Evolutionary conservation across 1,140 invertebrate species (phyloP).

Genomic region (Fopius arisanus): DNA sequence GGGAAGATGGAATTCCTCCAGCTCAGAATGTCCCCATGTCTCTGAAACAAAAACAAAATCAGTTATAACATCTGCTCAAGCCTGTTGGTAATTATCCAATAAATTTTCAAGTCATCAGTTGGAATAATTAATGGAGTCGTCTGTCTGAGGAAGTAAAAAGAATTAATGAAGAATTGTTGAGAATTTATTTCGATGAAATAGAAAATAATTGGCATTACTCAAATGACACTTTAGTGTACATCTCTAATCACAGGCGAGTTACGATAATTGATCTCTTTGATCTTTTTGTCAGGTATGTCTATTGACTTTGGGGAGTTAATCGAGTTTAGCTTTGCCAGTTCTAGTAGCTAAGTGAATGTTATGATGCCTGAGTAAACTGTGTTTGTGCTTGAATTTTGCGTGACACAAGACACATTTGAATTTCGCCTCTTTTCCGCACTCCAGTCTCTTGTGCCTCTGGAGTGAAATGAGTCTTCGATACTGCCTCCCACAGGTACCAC

Average conservation of each 20-base stretch:
- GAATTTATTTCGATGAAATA: no score
- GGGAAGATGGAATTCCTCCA: background rate
- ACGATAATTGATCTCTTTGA: background rate
- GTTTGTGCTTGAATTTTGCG: constrained; percentile 58
- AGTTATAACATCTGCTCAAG: constrained; percentile 46
- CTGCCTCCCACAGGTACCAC: constrained; percentile 52
- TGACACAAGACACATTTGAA: constrained; percentile 57
- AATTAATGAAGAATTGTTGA: no score
- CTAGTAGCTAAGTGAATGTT: constrained; percentile 42
- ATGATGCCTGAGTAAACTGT: constrained; percentile 55
- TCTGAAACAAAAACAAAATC: constrained; percentile 47
- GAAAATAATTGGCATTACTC: background rate
- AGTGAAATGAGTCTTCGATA: constrained; percentile 56
- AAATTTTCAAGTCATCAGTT: no score
- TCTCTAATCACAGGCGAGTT: background rate
- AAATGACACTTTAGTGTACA: background rate
- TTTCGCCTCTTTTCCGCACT: constrained; percentile 59
- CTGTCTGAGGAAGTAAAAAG: no score
- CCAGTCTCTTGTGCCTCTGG: constrained; percentile 56
- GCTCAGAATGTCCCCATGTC: constrained; percentile 40
- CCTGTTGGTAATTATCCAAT: no score
- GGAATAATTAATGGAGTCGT: no score
- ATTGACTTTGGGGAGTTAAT: background rate
- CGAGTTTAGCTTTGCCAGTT: constrained; percentile 9
- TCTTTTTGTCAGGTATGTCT: constrained; percentile 18